A percentile compares a stretch with the other conserved stretches of the same genome.
Evolutionary conservation across 2,113 vertebrate species (phyloP).

Genomic region (Dicerorhinus sumatrensis): DNA sequence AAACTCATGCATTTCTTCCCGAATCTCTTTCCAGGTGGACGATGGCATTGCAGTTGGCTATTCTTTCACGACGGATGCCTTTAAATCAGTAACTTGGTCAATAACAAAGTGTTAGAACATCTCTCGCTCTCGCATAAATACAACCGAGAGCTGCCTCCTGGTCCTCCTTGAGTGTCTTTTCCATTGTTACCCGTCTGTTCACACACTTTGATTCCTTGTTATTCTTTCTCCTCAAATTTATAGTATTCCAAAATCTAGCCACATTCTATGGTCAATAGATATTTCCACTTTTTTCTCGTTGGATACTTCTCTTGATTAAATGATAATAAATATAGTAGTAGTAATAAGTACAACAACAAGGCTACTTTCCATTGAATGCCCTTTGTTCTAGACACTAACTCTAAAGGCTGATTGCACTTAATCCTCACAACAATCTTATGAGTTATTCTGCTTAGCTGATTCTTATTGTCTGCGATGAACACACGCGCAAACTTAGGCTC

Average conservation of each 20-base stretch:
- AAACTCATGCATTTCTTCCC: constrained; percentile 14
- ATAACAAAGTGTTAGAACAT: neutral
- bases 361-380: neutral
- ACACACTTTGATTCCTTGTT: neutral
- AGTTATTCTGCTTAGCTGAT: neutral
- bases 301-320: neutral
- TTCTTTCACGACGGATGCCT: neutral
- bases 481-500: neutral
- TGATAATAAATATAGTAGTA: neutral
- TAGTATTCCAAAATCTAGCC: neutral
- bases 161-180: neutral
- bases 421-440: neutral
- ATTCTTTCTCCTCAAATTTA: neutral
- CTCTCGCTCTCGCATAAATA: neutral
- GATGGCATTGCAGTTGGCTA: neutral
- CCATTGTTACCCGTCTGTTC: neutral
- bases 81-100: neutral
- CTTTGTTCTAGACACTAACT: neutral
- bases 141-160: neutral
- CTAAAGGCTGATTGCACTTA: neutral
- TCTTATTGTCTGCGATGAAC: neutral
- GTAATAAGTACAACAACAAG: neutral
- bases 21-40: neutral
- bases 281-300: neutral
- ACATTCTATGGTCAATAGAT: neutral